Percentiles rank a stretch among this genome's conserved stretches.
Conservation (phyloP, 2,797 vertebrate genomes). For the Falco columbarius region DNA sequence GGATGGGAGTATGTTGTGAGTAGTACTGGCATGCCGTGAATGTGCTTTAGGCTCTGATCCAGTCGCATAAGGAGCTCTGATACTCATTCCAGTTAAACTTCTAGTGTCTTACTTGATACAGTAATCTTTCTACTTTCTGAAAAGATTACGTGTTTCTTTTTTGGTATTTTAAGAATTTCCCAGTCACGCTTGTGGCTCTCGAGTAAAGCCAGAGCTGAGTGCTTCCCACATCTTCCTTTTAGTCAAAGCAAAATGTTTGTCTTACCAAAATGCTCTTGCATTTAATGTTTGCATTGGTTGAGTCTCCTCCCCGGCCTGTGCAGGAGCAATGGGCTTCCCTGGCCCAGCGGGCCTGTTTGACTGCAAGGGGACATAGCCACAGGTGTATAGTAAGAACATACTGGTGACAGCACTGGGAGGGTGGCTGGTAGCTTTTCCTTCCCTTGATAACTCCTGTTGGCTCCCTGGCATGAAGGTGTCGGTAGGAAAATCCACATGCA, state of each 20-base stretch:
- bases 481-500: rapidly evolving
- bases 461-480: rapidly evolving
- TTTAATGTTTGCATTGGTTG: not conserved
- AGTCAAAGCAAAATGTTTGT: not conserved
- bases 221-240: not conserved
- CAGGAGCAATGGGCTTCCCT: not conserved
- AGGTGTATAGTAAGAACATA: not conserved
- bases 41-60: not conserved
- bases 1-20: not conserved
- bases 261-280: not conserved
- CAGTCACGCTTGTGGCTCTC: rapidly evolving
- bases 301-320: not conserved
- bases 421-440: not conserved
- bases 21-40: rapidly evolving
- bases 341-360: rapidly evolving
- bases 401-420: not conserved
- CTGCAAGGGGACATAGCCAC: not conserved
- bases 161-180: not conserved
- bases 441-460: not conserved
- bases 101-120: not conserved
- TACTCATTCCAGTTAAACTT: not conserved
- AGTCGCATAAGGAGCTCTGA: not conserved
- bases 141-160: not conserved
- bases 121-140: not conserved
- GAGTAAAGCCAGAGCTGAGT: not conserved